These are phyloP conservation scores for Gonioctena quinquepunctata DNA, from an alignment of 1,140 invertebrate genomes.

Conservation along the genomic window DNA sequence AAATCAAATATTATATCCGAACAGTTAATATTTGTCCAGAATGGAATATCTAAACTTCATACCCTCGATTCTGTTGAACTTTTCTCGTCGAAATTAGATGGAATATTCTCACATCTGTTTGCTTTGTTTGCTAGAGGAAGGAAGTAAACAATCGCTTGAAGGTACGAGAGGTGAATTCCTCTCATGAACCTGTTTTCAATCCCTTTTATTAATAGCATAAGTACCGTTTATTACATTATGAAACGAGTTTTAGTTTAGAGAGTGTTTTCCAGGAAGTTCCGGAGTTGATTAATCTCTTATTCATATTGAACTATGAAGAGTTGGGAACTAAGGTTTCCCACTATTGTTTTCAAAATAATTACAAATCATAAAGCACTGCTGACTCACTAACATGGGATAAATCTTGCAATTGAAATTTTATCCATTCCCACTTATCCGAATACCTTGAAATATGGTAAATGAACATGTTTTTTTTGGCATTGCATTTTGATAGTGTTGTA, in stretches of 20 bases:
- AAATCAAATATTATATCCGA: constrained; percentile 12
- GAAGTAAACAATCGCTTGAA: constrained; percentile 19
- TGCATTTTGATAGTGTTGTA: too few relatives aligned
- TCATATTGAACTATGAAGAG: background rate
- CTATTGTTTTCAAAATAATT: too few relatives aligned
- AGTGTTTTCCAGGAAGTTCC: background rate
- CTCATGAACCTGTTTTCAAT: constrained; percentile 1
- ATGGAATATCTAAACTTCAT: constrained; percentile 3
- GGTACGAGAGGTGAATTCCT: constrained; percentile 15
- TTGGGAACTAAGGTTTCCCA: too few relatives aligned
- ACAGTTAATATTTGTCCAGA: constrained; percentile 17
- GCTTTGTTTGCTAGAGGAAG: constrained; percentile 6
- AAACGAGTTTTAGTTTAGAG: background rate
- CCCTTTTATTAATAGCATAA: constrained; percentile 14
- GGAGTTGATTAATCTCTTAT: background rate
- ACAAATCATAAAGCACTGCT: too few relatives aligned
- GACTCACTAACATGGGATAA: too few relatives aligned
- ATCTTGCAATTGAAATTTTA: too few relatives aligned
- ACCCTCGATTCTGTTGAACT: background rate
- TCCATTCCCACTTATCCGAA: too few relatives aligned
- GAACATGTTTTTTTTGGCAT: too few relatives aligned
- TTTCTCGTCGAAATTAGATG: constrained; percentile 16
- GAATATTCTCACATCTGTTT: constrained; percentile 18
- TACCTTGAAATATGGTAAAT: too few relatives aligned
- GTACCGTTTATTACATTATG: constrained; percentile 12